Evolutionary conservation across 2,113 vertebrate species (phyloP).

Genomic region (Gobius niger): DNA sequence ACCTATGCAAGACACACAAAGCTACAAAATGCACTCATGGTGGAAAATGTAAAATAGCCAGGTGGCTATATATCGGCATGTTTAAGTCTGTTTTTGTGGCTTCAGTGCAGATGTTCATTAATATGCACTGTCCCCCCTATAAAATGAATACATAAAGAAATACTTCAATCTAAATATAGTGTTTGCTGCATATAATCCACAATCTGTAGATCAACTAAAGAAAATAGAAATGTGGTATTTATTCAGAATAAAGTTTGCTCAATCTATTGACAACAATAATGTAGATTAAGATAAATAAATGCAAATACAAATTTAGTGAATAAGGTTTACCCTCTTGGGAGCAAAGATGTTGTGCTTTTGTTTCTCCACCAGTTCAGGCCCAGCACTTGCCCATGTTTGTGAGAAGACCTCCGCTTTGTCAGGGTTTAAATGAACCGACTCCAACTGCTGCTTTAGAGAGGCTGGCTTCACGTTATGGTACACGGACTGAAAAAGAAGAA

Average conservation of each 20-base stretch:
- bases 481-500: slow-evolving; percentile 77
- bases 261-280: too few species aligned
- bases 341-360: slow-evolving; percentile 87
- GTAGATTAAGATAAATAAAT: too few species aligned
- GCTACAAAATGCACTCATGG: neutral
- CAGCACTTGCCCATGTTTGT: slow-evolving; percentile 82
- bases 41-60: neutral
- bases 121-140: too few species aligned
- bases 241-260: too few species aligned
- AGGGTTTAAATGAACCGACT: slow-evolving; percentile 78
- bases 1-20: neutral
- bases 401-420: slow-evolving; percentile 88
- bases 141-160: too few species aligned
- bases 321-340: slow-evolving; percentile 85
- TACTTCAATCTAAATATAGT: too few species aligned
- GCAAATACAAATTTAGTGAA: too few species aligned
- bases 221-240: too few species aligned
- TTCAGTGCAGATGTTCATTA: too few species aligned
- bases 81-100: too few species aligned
- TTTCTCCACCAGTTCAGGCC: slow-evolving; percentile 87
- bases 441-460: slow-evolving; percentile 86
- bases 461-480: slow-evolving; percentile 89
- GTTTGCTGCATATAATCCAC: too few species aligned
- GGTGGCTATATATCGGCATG: neutral
- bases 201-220: too few species aligned